phyloP scores from a whole-genome alignment of 53 echinoderm and acorn worm genomes.

The Stichopus horrens region DNA sequence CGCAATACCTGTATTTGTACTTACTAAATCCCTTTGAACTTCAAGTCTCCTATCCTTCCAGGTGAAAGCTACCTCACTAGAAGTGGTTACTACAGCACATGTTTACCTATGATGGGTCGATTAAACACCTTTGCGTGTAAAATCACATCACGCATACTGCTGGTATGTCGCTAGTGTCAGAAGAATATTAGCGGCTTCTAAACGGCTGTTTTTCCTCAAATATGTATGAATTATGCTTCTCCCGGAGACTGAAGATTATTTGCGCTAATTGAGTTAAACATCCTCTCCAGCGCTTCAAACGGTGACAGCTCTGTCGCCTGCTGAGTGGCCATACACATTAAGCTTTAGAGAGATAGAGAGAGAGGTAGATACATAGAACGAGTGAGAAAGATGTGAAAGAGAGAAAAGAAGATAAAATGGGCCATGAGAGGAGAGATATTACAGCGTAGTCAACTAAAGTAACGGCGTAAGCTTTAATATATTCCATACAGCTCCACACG shows the following conservation, averaged over 20 bases:
- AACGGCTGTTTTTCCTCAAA: neutral
- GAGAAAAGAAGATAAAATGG: no score
- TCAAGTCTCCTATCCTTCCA: neutral
- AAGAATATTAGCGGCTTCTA: neutral
- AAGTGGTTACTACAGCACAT: neutral
- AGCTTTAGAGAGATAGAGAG: neutral
- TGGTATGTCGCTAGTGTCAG: neutral
- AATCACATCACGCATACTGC: neutral
- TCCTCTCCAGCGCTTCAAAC: neutral
- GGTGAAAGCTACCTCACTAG: neutral
- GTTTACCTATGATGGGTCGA: neutral
- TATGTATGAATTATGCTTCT: neutral
- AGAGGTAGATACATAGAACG: neutral
- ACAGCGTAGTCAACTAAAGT: neutral
- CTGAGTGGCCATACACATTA: slow-evolving; percentile 3
- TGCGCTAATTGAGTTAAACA: slow-evolving; percentile 14
- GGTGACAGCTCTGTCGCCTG: slow-evolving; percentile 2
- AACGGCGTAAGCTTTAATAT: slow-evolving; percentile 20
- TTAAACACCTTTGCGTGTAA: neutral
- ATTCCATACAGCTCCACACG: no score
- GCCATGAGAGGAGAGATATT: neutral
- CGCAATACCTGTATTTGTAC: neutral
- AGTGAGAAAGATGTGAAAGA: neutral
- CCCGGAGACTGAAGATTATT: slow-evolving; percentile 1
- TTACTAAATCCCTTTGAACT: neutral